Evolutionary conservation across 2,888 invertebrate species (phyloP), one percentile per base, ranked within the genome.

Genomic region (Stramonita haemastoma): DNA sequence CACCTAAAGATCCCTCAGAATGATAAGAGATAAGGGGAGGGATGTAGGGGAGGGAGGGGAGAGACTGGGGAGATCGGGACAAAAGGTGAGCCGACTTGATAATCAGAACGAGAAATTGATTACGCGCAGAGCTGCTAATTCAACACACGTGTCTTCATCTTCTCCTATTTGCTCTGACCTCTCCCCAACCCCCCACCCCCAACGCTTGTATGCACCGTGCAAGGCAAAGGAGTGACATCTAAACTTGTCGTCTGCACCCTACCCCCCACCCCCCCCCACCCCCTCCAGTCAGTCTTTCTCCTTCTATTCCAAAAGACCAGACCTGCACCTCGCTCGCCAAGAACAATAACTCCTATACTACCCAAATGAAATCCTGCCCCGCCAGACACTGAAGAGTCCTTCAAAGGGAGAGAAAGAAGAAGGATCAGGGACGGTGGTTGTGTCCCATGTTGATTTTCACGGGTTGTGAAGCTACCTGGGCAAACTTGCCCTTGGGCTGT

Each of bases 391-490:
- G 87, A 73, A 87, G 87, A 32, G 87, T 79, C 57, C 87, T 87
- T 87, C 79, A 87, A 87, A 87, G 79, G 79, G 87, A 57, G 32
- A 46, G 4, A 46, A 8, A 46, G 46, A 46, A 36, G 87, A 73
- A 87, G 73, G 36, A 87, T 87, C 87, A 26, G 36, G 26, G n/a
- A n/a, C 73, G 6, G 26, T 6, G 87, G 56, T 36, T 13, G 32
- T 32, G 79, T 46, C 29, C 56, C 46, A n/a, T 87, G 87, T 87
- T 87, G 87, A 79, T 87, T 79, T 87, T 87, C 79, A 87, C 87
- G 46, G 46, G 46, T 46, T 46, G 46, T 8, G 46, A 87, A 87
- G 32, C 32, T 36, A 34, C 32, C 17, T 87, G 36, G 46, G 46
- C 46, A 46, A 46, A 46, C 4, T 8, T 5, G 46, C 46, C 46